Conservation (phyloP, 2,113 vertebrate species). For the Tyrannus savana region DNA sequence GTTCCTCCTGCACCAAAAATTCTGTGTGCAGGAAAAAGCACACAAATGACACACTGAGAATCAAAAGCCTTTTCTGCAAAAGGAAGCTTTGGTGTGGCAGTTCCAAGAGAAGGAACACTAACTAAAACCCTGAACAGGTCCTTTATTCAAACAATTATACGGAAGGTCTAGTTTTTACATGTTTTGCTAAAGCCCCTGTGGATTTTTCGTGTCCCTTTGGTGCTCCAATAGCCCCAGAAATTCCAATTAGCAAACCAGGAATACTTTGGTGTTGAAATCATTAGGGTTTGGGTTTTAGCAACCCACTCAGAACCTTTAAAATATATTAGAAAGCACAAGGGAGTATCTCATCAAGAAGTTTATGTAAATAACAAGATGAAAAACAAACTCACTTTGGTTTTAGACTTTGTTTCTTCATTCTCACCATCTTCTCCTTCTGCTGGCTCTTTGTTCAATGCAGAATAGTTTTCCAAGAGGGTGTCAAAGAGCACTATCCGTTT, state of each 20-base stretch:
- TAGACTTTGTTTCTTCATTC: slow-evolving; percentile 76
- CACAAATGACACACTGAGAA: background rate
- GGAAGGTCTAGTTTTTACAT: background rate
- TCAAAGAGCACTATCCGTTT: slow-evolving; percentile 98
- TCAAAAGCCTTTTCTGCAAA: background rate
- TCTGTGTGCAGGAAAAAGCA: background rate
- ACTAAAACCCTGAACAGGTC: background rate
- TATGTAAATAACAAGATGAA: background rate
- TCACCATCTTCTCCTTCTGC: slow-evolving; percentile 78
- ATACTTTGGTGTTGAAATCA: background rate
- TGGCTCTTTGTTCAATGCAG: slow-evolving; percentile 86
- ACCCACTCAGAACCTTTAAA: background rate
- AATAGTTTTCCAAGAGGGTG: slow-evolving; percentile 94
- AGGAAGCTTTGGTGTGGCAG: background rate
- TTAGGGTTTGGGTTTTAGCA: background rate
- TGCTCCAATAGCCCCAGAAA: background rate
- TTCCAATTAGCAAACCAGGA: background rate
- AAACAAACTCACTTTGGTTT: slow-evolving; percentile 75
- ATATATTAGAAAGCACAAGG: background rate
- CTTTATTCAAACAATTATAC: background rate
- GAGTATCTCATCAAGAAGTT: background rate
- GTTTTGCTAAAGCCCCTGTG: background rate
- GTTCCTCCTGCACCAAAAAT: background rate
- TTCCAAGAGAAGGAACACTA: background rate
- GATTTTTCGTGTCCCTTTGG: background rate